phyloP scores from a whole-genome alignment of 64 coral and sea anemone genomes.

The Montipora efflorescens region DNA sequence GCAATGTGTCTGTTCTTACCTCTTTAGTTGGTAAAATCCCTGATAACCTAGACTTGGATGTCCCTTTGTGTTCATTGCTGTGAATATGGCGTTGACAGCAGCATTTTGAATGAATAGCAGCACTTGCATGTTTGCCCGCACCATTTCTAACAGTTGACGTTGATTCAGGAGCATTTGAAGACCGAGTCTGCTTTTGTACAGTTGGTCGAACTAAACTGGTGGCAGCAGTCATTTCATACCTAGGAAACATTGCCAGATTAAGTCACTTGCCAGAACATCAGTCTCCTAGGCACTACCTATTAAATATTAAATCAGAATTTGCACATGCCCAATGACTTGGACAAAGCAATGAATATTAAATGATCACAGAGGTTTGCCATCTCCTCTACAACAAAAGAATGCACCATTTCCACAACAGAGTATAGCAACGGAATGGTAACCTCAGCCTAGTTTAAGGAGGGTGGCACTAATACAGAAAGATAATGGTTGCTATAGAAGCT shows the following conservation, averaged over 20 bases:
- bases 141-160: background rate
- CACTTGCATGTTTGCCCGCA: background rate
- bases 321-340: too few relatives aligned
- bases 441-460: too few relatives aligned
- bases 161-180: background rate
- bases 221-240: background rate
- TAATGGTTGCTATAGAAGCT: too few relatives aligned
- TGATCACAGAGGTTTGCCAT: too few relatives aligned
- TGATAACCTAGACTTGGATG: constrained; percentile 19
- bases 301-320: too few relatives aligned
- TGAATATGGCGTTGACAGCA: constrained; percentile 34
- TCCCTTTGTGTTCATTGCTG: background rate
- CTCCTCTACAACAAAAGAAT: too few relatives aligned
- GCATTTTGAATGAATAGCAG: constrained; percentile 11
- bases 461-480: too few relatives aligned
- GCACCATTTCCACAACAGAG: too few relatives aligned
- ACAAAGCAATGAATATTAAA: too few relatives aligned
- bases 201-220: background rate
- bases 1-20: background rate
- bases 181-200: background rate
- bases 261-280: too few relatives aligned
- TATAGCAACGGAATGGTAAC: too few relatives aligned
- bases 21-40: constrained; percentile 11
- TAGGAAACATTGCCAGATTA: background rate
- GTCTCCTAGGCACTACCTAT: too few relatives aligned